Evolutionary conservation across 2,113 vertebrate species (phyloP).

Genomic region (Brachirus orientalis): DNA sequence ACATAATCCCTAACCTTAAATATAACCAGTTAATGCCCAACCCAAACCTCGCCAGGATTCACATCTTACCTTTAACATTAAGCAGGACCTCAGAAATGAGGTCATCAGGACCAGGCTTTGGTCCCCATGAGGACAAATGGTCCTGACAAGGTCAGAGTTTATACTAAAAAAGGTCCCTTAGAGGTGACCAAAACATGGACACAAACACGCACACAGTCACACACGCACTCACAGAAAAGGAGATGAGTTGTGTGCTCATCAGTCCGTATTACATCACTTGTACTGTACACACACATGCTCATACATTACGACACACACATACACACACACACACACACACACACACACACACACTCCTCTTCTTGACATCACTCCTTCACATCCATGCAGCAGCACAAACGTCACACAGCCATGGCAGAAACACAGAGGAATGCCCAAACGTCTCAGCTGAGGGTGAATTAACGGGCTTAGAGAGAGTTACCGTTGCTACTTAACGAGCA

Average conservation of each 20-base stretch:
- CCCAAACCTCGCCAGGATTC: no score
- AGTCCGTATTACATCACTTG: background rate
- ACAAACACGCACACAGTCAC: conserved; percentile 9
- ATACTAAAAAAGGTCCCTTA: no score
- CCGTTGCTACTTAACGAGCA: conserved; percentile 75
- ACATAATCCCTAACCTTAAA: background rate
- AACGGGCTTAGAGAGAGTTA: conserved; percentile 53
- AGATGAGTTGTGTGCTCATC: background rate
- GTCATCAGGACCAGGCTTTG: no score
- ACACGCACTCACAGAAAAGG: background rate
- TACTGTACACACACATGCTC: conserved; percentile 5
- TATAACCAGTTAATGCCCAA: no score
- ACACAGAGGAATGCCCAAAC: conserved; percentile 17
- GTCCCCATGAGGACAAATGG: no score
- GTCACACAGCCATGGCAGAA: conserved; percentile 36
- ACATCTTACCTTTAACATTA: no score
- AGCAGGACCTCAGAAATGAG: no score
- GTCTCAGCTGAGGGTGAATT: conserved; percentile 54
- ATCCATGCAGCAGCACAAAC: conserved; percentile 25
- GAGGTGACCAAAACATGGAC: no score
- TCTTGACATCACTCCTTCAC: conserved; percentile 39
- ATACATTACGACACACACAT: conserved; percentile 12
- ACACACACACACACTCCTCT: conserved; percentile 17
- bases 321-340: conserved; percentile 6
- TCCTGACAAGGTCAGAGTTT: no score